Evolutionary conservation across 2,888 invertebrate species (phyloP), one percentile per base, ranked within the genome.

Genomic region (Melipona beecheii): DNA sequence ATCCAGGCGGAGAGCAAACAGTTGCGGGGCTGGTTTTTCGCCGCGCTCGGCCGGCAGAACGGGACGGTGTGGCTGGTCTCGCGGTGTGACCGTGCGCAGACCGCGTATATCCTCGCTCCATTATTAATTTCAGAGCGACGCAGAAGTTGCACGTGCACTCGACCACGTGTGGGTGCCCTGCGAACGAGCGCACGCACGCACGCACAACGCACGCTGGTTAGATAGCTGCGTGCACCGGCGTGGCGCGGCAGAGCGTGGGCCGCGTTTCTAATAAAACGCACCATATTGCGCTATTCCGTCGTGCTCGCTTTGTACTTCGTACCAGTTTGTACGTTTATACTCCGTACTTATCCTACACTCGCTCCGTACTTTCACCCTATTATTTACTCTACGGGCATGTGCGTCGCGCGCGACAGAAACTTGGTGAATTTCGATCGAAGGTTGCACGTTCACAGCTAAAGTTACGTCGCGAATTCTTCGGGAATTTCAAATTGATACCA

Each of bases 51-150:
- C 85, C 81, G 85, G 82, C 85, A 89, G 80, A 89, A 88, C 86
- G 83, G 78, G 78, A 82, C 86, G 88, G 83, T 84, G 83, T 84
- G 83, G 84, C 84, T 90, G 87, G 85, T 87, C 86, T 89, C 86
- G 86, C 83, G 89, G 89, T 89, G 89, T 87, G 89, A 91, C 90
- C 91, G 93, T 93, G 91, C 90, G 90, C 92, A 93, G 89, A 87
- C 84, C 90, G 92, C 93, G 93, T 93, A 93, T 92, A 93, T 93
- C 93, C 93, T 93, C 89, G 90, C 91, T 92, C 91, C 91, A 93
- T 93, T 92, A 92, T 92, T 93, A 93, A 93, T 93, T 91, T 91
- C 89, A 90, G 88, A 83, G 82, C 84, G 68, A 79, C 81, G 85
- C 70, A 81, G 75, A 84, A 79, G 73, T 84, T 86, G 74, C 88